A percentile compares a stretch with the other conserved stretches of the same genome.
Evolutionary conservation across 2,113 vertebrate genomes (phyloP).

Genomic region (Apistogramma diplotaenia): DNA sequence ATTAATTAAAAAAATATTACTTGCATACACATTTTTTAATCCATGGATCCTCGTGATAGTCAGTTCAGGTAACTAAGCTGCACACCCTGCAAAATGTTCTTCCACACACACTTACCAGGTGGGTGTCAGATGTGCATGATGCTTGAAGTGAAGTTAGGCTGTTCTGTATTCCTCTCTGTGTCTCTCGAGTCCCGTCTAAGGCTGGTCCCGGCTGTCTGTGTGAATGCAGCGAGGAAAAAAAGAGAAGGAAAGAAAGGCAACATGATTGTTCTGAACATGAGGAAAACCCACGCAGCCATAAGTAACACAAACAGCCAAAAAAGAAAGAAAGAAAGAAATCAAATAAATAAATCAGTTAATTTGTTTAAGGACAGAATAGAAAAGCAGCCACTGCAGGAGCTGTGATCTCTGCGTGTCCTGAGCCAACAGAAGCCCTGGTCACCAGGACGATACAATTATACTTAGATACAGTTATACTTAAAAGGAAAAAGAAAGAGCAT

Average conservation of each 20-base stretch:
- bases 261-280: slow-evolving; percentile 24
- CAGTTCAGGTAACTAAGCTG: neutral
- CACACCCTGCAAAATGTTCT: neutral
- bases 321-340: neutral
- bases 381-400: neutral
- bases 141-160: slow-evolving; percentile 5
- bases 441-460: no score
- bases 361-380: neutral
- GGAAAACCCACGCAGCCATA: slow-evolving; percentile 8
- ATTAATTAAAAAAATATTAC: neutral
- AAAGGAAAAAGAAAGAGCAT: no score
- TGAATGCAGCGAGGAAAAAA: neutral
- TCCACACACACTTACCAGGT: slow-evolving; percentile 47
- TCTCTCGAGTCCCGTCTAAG: slow-evolving; percentile 8
- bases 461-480: no score
- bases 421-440: no score
- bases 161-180: slow-evolving; percentile 1
- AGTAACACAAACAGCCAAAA: neutral
- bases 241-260: neutral
- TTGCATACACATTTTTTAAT: neutral
- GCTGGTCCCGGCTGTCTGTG: slow-evolving; percentile 31
- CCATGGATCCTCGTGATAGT: no score
- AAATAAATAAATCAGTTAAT: neutral
- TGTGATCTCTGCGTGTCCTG: no score
- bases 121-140: slow-evolving; percentile 67